phyloP scores from a whole-genome alignment of 2,113 vertebrate species.

The Gopherus evgoodei region DNA sequence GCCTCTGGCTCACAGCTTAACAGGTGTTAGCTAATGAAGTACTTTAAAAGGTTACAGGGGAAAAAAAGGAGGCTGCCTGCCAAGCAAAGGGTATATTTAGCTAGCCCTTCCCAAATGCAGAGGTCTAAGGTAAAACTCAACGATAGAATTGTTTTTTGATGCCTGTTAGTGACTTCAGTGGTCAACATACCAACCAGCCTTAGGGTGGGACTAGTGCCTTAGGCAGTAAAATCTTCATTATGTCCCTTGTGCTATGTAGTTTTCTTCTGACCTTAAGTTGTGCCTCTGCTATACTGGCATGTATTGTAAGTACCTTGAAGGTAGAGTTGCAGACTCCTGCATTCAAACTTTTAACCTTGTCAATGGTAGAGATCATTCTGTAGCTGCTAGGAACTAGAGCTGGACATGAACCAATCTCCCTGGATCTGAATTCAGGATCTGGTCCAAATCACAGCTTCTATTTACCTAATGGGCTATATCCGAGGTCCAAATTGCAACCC shows the following conservation, averaged over 20 bases:
- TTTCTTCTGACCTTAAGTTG: not conserved
- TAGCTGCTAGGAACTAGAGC: not conserved
- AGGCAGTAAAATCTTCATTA: slow-evolving; percentile 23
- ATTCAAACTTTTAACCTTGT: not conserved
- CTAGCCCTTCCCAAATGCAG: not conserved
- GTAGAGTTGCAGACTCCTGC: not conserved
- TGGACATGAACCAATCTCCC: not conserved
- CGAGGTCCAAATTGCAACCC: not conserved
- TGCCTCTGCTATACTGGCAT: rapidly evolving
- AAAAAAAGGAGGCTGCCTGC: not conserved
- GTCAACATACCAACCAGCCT: not conserved
- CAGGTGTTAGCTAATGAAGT: slow-evolving; percentile 36
- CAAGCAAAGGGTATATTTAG: not conserved
- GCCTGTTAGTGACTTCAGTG: not conserved
- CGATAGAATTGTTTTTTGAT: not conserved
- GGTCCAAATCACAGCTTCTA: not conserved
- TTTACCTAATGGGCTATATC: not conserved
- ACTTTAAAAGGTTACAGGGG: slow-evolving; percentile 33
- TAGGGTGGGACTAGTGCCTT: not conserved
- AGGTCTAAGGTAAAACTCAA: not conserved
- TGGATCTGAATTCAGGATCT: not conserved
- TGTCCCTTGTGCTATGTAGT: not conserved
- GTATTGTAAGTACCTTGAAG: not conserved
- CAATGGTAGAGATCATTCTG: not conserved
- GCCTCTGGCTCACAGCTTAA: slow-evolving; percentile 58